A percentile compares a stretch with the other conserved stretches of the same genome.
phyloP scores from a whole-genome alignment of 2,113 vertebrate species.

The Onychostruthus taczanowskii region DNA sequence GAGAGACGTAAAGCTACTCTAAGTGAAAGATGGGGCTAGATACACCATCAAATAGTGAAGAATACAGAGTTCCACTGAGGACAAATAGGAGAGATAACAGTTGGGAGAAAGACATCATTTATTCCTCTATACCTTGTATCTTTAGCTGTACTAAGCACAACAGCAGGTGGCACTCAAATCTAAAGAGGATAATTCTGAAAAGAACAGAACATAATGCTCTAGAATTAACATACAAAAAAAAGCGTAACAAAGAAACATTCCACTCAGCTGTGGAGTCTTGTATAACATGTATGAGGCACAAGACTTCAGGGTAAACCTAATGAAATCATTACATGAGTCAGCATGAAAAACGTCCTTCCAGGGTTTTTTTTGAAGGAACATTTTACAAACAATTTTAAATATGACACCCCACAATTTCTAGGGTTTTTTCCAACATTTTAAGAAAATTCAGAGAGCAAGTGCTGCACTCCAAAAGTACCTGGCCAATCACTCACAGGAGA shows the following conservation, averaged over 20 bases:
- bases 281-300: background rate
- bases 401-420: accelerated
- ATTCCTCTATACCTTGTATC: background rate
- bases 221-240: background rate
- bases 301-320: background rate
- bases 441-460: background rate
- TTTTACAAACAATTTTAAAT: background rate
- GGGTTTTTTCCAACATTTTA: background rate
- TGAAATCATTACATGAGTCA: background rate
- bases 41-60: background rate
- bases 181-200: background rate
- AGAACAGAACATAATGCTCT: background rate
- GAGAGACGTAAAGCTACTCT: background rate
- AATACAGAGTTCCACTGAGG: background rate
- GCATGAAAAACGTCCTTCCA: background rate
- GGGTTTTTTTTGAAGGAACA: background rate
- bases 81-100: background rate
- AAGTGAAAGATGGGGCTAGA: background rate
- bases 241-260: background rate
- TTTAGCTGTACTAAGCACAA: background rate
- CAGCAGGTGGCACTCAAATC: background rate
- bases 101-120: background rate
- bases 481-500: background rate
- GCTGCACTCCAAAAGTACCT: background rate
- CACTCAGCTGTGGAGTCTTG: background rate